Evolutionary conservation across 2,888 invertebrate species (phyloP), one percentile per base, ranked within the genome.

Genomic region (Lycophotia porphyrea): DNA sequence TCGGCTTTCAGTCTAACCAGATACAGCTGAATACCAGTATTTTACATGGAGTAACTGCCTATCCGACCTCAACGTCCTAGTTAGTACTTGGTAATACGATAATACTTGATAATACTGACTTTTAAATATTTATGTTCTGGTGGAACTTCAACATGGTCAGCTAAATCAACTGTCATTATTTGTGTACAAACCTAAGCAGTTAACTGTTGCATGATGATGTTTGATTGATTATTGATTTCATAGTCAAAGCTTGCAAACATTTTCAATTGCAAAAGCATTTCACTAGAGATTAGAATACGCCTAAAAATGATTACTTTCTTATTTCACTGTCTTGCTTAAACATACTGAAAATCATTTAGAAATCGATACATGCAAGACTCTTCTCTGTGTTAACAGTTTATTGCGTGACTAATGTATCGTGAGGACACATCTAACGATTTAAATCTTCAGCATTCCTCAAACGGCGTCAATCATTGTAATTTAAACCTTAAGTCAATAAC

Each of bases 141-240:
- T 66, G 21, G 5, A 74, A 66, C 55, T 42, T 47, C 15, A 27
- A 47, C 31, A 27, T 44, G 21, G n/a, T 64, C 18, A 8, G 21
- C 52, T 18, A 18, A 52, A 21, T 80, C 5, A 55, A 60, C 36
- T 47, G 39, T 47, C 1, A n/a, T n/a, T 0, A 27, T 47, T 34
- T 58, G 31, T 58, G 18, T 9, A 31, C 9, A 21, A 58, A 31
- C 9, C 31, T 34, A 5, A 49, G 31, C 60, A 66, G 39, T 63
- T 58, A 55, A 72, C 55, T 63, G n/a, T 21, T 70, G 39, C 66
- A 52, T 44, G 44, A 67, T n/a, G n/a, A n/a, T n/a, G n/a, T 84
- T 47, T 74, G 47, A 80, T 84, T 68, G 64, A 65, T 68, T 80
- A 75, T 74, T 69, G 67, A 69, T 66, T 61, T 55, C 49, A 61